Conservation (phyloP, 2,797 vertebrate genomes). For the Acipenser ruthenus region DNA sequence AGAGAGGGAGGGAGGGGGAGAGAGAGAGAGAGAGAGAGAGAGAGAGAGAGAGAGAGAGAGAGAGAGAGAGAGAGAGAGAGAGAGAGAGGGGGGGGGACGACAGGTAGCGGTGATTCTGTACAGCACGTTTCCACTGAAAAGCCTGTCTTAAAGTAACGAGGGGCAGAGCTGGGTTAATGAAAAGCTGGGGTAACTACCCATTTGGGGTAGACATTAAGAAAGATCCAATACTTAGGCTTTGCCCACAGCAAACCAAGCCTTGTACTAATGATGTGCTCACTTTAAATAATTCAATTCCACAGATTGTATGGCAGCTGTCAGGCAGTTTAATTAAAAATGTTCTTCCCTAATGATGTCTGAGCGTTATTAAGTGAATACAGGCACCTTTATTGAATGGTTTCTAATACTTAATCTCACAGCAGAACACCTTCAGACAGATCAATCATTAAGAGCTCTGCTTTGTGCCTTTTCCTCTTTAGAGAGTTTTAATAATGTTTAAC, state of each 20-base stretch:
- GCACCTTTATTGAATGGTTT: conserved; percentile 11
- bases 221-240: background rate
- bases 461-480: conserved; percentile 2
- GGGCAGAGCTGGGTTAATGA: too few relatives aligned
- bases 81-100: too few relatives aligned
- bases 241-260: conserved; percentile 11
- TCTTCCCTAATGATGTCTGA: conserved; percentile 9
- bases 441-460: background rate
- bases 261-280: conserved; percentile 11
- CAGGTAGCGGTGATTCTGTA: background rate
- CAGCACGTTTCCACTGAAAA: too few relatives aligned
- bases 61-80: too few relatives aligned
- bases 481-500: background rate
- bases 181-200: too few relatives aligned
- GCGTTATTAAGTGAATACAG: conserved; percentile 6
- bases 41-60: too few relatives aligned
- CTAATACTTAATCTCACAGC: conserved; percentile 6
- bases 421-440: background rate
- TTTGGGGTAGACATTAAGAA: too few relatives aligned
- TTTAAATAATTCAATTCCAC: conserved; percentile 10
- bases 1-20: too few relatives aligned
- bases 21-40: too few relatives aligned
- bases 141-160: too few relatives aligned
- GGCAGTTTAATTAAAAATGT: conserved; percentile 20
- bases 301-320: conserved; percentile 17